phyloP scores from a whole-genome alignment of 2,113 vertebrate genomes.

The Chaetops frenatus region DNA sequence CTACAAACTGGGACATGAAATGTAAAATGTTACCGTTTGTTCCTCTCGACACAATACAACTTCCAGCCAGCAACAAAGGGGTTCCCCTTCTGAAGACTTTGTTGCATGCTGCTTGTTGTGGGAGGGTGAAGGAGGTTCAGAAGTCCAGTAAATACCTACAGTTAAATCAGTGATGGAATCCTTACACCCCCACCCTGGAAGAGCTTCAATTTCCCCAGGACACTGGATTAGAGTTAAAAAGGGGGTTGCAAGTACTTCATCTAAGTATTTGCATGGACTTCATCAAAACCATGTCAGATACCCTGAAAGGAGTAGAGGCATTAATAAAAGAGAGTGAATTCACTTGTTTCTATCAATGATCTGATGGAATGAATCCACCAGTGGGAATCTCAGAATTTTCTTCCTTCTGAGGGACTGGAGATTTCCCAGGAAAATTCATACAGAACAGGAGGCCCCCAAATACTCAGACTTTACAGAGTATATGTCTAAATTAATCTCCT shows the following conservation, averaged over 20 bases:
- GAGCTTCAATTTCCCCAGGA: neutral
- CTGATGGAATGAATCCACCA: neutral
- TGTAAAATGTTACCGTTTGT: neutral
- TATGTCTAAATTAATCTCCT: neutral
- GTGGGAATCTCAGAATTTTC: neutral
- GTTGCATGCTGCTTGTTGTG: neutral
- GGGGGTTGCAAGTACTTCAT: neutral
- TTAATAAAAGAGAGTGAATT: neutral
- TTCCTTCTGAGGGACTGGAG: neutral
- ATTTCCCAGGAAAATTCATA: neutral
- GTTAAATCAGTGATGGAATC: neutral
- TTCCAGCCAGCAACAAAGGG: neutral
- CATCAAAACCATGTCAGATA: neutral
- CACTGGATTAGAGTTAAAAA: neutral
- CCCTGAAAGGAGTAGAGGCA: neutral
- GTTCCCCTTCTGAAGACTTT: neutral
- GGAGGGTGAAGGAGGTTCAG: neutral
- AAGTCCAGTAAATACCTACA: neutral
- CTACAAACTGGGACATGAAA: neutral
- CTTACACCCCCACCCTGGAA: neutral
- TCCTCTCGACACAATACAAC: neutral
- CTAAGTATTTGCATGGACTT: neutral
- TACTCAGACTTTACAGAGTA: neutral
- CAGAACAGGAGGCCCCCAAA: neutral
- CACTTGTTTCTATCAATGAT: accelerated